These are phyloP conservation scores for Dioctria linearis DNA, from an alignment of 2,888 invertebrate species.

Conservation along the genomic window DNA sequence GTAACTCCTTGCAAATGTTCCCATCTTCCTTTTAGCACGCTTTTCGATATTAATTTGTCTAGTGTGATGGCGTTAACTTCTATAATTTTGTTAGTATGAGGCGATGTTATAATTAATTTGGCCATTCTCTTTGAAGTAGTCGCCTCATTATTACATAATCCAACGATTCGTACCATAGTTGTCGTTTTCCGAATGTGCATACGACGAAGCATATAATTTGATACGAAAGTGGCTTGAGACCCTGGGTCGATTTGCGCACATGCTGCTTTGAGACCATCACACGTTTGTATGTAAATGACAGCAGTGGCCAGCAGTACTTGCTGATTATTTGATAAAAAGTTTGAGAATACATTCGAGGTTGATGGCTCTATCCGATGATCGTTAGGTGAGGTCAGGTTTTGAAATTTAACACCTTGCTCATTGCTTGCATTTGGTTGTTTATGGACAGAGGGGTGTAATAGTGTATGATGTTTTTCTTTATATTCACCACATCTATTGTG, in stretches of 20 bases:
- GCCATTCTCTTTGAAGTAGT: neutral
- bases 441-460: neutral
- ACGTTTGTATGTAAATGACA: neutral
- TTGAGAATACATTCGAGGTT: no score
- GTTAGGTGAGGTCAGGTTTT: no score
- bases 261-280: neutral
- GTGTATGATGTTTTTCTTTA: neutral
- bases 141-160: neutral
- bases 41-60: neutral
- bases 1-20: neutral
- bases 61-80: no score
- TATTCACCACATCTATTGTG: neutral
- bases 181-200: no score
- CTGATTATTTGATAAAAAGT: neutral
- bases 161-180: neutral
- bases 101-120: neutral
- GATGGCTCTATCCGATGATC: no score
- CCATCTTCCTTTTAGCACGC: neutral
- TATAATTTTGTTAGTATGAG: neutral
- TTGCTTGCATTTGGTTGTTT: no score
- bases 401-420: no score
- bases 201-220: neutral
- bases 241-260: neutral
- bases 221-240: neutral
- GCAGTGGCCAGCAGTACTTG: neutral